Conservation (phyloP, 1,140 invertebrate species). For the Aphelenchoides avenae region DNA sequence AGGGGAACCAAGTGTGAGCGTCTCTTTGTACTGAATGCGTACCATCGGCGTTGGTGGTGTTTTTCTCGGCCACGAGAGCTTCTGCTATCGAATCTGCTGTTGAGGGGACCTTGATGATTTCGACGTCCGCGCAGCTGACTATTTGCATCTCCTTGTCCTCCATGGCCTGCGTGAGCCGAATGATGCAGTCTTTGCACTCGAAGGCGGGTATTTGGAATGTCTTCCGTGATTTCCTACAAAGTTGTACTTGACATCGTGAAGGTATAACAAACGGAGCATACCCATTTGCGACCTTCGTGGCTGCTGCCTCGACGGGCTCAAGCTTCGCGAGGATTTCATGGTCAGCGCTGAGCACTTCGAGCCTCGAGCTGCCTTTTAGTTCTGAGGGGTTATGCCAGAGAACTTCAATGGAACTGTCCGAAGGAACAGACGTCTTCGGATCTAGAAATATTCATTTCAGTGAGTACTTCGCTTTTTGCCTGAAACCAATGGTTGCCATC, state of each 20-base stretch:
- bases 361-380: background rate
- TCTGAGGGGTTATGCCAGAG: slow-evolving; percentile 16
- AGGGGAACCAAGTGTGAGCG: no score
- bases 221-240: slow-evolving; percentile 7
- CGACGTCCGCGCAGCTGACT: slow-evolving; percentile 39
- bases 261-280: background rate
- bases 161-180: slow-evolving; percentile 41
- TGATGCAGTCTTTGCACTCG: slow-evolving; percentile 35
- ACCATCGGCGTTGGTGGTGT: background rate
- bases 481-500: background rate
- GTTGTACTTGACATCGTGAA: slow-evolving; percentile 11
- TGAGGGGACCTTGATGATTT: no score
- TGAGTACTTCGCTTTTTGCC: background rate
- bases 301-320: background rate
- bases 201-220: slow-evolving; percentile 28
- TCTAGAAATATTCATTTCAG: slow-evolving; percentile 10
- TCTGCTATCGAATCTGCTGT: no score
- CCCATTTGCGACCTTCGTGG: background rate
- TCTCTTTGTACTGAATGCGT: background rate
- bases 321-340: background rate
- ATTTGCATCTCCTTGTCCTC: slow-evolving; percentile 29
- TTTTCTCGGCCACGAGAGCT: background rate
- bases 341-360: slow-evolving; percentile 7
- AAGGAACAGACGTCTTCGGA: slow-evolving; percentile 17
- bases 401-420: slow-evolving; percentile 16